phyloP scores from a whole-genome alignment of 1,140 invertebrate genomes.

The Trinorchestia longiramus region DNA sequence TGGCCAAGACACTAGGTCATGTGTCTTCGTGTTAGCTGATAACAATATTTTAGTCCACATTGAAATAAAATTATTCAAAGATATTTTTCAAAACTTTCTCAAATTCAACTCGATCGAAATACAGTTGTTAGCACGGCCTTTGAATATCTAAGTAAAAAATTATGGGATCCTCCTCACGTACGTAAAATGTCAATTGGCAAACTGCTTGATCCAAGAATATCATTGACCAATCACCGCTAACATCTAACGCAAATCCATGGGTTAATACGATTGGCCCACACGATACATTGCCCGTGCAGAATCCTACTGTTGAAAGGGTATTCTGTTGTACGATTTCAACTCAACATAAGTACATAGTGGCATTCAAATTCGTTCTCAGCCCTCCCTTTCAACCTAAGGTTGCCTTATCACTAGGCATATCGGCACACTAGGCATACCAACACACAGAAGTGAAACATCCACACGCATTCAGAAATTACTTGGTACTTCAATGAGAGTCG shows the following conservation, averaged over 20 bases:
- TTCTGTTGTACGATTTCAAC: too few species aligned
- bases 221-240: neutral
- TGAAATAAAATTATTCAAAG: neutral
- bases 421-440: neutral
- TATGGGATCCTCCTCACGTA: neutral
- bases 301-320: neutral
- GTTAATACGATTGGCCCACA: neutral
- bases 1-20: too few species aligned
- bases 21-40: too few species aligned
- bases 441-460: neutral
- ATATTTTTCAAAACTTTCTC: neutral
- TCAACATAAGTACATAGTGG: neutral
- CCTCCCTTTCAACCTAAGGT: neutral
- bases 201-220: neutral
- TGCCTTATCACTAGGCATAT: neutral
- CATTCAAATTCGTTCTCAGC: neutral
- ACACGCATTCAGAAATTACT: neutral
- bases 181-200: neutral
- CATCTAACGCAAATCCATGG: too few species aligned
- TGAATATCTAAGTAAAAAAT: neutral
- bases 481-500: neutral
- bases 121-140: neutral
- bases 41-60: neutral
- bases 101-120: neutral
- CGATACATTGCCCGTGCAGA: neutral